These are phyloP conservation scores for Ammodytes marinus DNA, from an alignment of 2,113 vertebrate genomes.

Conservation along the genomic window DNA sequence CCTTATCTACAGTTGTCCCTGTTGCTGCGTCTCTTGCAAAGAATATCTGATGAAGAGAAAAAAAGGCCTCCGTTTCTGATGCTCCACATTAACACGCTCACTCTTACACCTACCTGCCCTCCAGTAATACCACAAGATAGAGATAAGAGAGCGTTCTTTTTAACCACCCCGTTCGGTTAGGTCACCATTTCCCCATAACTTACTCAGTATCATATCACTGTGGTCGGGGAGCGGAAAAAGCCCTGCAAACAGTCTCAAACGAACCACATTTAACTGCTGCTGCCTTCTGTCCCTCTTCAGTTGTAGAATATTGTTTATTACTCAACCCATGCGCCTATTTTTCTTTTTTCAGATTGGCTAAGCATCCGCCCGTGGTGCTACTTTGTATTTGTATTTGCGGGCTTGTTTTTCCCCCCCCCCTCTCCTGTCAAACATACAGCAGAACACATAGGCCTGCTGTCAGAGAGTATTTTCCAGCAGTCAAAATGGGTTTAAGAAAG, in stretches of 20 bases:
- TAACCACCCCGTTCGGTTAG: constrained; percentile 65
- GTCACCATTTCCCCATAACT: constrained; percentile 67
- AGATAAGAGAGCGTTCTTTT: constrained; percentile 69
- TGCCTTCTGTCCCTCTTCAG: constrained; percentile 52
- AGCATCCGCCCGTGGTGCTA: constrained; percentile 73
- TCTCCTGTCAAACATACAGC: constrained; percentile 78
- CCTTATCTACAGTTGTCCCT: constrained; percentile 26
- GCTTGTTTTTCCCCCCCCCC: constrained; percentile 57
- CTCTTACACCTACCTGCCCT: constrained; percentile 46
- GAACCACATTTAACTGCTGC: constrained; percentile 72
- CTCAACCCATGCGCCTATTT: constrained; percentile 59
- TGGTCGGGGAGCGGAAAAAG: constrained; percentile 67
- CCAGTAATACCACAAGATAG: constrained; percentile 70
- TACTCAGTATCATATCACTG: constrained; percentile 62
- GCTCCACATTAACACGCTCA: constrained; percentile 61
- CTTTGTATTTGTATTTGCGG: constrained; percentile 76
- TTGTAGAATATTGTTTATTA: constrained; percentile 67
- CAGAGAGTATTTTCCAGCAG: constrained; percentile 79
- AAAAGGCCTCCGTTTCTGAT: constrained; percentile 43
- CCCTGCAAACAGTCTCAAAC: constrained; percentile 55
- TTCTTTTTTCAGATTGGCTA: constrained; percentile 67
- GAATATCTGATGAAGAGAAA: constrained; percentile 60
- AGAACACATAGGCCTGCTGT: constrained; percentile 79
- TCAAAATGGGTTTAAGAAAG: constrained; percentile 75
- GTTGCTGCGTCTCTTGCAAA: not conserved